phyloP scores from a whole-genome alignment of 2,797 vertebrate genomes.

The Micropoecilia bifurca region DNA sequence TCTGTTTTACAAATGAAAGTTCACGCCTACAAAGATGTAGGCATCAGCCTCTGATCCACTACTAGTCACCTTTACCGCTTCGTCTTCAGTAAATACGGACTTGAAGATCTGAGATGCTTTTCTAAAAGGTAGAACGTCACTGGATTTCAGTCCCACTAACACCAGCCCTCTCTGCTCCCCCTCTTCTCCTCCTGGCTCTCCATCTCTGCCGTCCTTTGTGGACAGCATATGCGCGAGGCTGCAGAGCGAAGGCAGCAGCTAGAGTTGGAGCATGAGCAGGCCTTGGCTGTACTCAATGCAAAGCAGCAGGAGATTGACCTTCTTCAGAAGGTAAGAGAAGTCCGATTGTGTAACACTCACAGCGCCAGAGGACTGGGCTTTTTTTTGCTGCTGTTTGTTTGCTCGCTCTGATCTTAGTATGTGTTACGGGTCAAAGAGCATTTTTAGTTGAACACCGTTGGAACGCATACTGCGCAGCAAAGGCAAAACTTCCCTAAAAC shows the following conservation, averaged over 20 bases:
- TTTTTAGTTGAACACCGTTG: constrained; percentile 28
- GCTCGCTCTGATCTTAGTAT: constrained; percentile 25
- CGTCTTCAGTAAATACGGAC: constrained; percentile 48
- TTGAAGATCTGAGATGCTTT: constrained; percentile 66
- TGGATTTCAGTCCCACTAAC: constrained; percentile 69
- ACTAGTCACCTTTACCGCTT: constrained; percentile 50
- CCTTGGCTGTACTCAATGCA: constrained; percentile 96
- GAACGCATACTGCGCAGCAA: constrained; percentile 21
- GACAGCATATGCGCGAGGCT: constrained; percentile 99
- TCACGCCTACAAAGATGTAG: constrained; percentile 52
- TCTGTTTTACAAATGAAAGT: constrained; percentile 41
- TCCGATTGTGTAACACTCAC: constrained; percentile 22
- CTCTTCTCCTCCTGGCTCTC: constrained; percentile 48
- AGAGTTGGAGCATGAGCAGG: constrained; percentile 99
- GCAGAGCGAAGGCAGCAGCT: constrained; percentile 98
- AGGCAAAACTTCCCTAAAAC: constrained; percentile 40
- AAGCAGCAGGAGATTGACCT: constrained; percentile 99
- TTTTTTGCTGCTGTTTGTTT: constrained; percentile 8
- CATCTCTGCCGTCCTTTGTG: constrained; percentile 55
- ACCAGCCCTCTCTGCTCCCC: constrained; percentile 66
- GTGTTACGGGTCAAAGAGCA: constrained; percentile 47
- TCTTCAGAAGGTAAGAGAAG: constrained; percentile 92
- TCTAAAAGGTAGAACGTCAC: constrained; percentile 42
- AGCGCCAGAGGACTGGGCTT: constrained; percentile 24
- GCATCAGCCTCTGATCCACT: constrained; percentile 43